phyloP scores from a whole-genome alignment of 2,888 invertebrate species.

The Archaeoteleia sp. region DNA sequence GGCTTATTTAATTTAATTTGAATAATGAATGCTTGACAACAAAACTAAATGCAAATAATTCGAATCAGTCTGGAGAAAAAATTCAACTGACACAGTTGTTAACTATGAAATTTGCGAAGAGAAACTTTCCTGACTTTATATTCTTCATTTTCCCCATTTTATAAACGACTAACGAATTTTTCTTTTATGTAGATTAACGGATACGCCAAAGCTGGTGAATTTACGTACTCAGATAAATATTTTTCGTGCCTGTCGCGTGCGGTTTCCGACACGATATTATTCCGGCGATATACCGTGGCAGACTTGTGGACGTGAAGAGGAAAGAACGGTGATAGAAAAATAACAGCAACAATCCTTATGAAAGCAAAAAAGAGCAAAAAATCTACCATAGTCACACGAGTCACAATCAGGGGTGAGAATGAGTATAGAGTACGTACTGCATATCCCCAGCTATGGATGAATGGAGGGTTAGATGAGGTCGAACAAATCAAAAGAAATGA shows the following conservation, averaged over 20 bases:
- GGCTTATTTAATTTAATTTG: too few relatives aligned
- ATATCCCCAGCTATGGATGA: slow-evolving; percentile 3
- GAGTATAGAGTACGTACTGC: neutral
- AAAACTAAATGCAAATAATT: too few relatives aligned
- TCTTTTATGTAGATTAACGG: neutral
- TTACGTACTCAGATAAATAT: slow-evolving; percentile 2
- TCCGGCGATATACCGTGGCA: neutral
- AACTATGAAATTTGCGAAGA: too few relatives aligned
- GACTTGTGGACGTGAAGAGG: slow-evolving; percentile 2
- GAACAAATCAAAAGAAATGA: slow-evolving; percentile 1
- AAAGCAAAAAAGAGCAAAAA: slow-evolving; percentile 2
- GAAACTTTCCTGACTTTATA: too few relatives aligned
- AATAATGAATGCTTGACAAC: too few relatives aligned
- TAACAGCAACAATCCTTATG: slow-evolving; percentile 4
- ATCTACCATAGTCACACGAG: neutral
- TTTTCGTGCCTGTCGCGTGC: neutral
- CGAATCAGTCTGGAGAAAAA: too few relatives aligned
- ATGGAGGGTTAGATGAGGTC: neutral
- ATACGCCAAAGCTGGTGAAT: slow-evolving; percentile 5
- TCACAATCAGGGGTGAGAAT: neutral
- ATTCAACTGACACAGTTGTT: too few relatives aligned
- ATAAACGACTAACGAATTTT: neutral
- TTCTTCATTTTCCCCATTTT: too few relatives aligned
- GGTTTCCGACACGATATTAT: slow-evolving; percentile 5
- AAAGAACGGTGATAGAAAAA: slow-evolving; percentile 5